Evolutionary conservation across 2,113 vertebrate genomes (phyloP), one percentile per base, ranked within the genome.

Genomic region (Pagrus major): DNA sequence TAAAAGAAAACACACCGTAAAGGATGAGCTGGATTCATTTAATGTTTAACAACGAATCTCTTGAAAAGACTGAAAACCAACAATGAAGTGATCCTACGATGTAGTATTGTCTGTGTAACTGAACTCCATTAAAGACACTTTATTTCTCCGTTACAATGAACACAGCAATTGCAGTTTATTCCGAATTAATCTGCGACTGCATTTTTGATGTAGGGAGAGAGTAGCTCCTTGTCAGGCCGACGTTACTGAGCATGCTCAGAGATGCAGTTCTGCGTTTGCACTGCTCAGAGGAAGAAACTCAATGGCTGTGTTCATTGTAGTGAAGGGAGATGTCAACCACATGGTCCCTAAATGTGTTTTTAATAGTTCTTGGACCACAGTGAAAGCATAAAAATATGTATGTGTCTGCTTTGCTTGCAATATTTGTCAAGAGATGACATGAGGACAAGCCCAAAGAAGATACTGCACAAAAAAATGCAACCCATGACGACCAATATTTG

Each of bases 41-140:
- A 54, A 46, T 65, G 27, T 33, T 66, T 46, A 31, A 37, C 20
- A 39, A 66, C 6, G 72, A 33, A 85, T 77, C 33, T 54, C 54
- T n/a, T 37, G 10, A 51, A 77, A 61, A 72, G 44, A 61, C 5
- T 14, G 8, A 20, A 8, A 69, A 49, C 27, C 49, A 20, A 37
- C 42, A 59, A 29, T 49, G 21, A 35, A 56, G 63, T 47, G 31
- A 16, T 27, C 55, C 64, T 14, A 21, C 14, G 3, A 39, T 31
- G 52, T 9, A 1, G 15, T 7, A 15, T n/a, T 61, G 25, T 35
- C 29, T 42, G 47, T 58, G 20, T 1, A 14, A 52, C 70, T 0
- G 11, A 58, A 42, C 11, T 33, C 44, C 12, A 58, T 9, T 21
- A 1, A 33, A 55, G 15, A 42, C 11, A 73, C 31, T 51, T 33